phyloP scores from a whole-genome alignment of 2,797 vertebrate species.

The Tadarida brasiliensis region DNA sequence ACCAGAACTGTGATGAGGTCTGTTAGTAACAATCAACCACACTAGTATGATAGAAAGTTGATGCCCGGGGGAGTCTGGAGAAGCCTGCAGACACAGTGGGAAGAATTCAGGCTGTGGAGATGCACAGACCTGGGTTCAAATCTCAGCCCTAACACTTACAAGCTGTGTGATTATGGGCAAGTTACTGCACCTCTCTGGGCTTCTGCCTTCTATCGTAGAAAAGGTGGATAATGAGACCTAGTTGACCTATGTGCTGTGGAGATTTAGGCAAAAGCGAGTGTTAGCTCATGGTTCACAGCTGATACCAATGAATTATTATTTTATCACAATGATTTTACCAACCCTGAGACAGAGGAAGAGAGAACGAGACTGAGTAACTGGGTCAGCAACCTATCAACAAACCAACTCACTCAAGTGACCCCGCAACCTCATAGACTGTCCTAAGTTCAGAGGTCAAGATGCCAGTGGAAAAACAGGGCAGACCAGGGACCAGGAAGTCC shows the following conservation, averaged over 20 bases:
- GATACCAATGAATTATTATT: background rate
- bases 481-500: background rate
- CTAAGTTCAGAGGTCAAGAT: background rate
- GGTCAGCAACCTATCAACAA: background rate
- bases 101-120: background rate
- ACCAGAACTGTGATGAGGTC: background rate
- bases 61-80: background rate
- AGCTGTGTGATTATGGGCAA: background rate
- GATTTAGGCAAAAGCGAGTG: background rate
- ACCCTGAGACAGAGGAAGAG: background rate
- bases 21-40: background rate
- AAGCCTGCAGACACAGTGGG: background rate
- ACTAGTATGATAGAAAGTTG: background rate
- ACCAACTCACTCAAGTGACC: background rate
- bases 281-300: background rate
- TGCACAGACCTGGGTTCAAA: background rate
- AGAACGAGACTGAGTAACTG: background rate
- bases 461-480: background rate
- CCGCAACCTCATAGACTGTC: background rate
- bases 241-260: background rate
- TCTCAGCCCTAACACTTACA: background rate
- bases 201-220: background rate
- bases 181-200: background rate
- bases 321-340: background rate
- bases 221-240: background rate